A percentile compares a stretch with the other conserved stretches of the same genome.
Evolutionary conservation across 2,797 vertebrate species (phyloP).

Genomic region (Pangasius krempfi): DNA sequence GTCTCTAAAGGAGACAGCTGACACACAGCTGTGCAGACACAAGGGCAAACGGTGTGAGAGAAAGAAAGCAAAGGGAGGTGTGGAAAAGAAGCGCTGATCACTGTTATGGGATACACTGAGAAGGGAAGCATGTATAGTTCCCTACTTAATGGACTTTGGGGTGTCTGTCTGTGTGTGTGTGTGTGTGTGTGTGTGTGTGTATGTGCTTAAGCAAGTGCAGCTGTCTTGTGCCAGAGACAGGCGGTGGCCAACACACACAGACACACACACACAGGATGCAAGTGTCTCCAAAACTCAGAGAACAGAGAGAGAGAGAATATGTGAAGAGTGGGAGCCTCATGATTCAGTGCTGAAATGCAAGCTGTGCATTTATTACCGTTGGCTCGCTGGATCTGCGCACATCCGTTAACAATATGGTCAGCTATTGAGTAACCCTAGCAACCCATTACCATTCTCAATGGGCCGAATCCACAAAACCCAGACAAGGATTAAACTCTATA

Average conservation of each 20-base stretch:
- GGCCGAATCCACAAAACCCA: conserved; percentile 13
- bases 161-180: conserved; percentile 34
- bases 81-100: conserved; percentile 57
- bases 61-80: conserved; percentile 60
- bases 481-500: background rate
- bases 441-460: conserved; percentile 25
- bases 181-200: conserved; percentile 14
- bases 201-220: conserved; percentile 66
- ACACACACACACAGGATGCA: conserved; percentile 61
- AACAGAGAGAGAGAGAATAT: conserved; percentile 24
- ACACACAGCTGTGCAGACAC: conserved; percentile 77
- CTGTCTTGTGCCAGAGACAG: conserved; percentile 72
- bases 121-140: conserved; percentile 41
- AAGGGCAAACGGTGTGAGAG: conserved; percentile 54
- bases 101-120: conserved; percentile 39
- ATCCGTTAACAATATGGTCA: conserved; percentile 50
- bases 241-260: conserved; percentile 54
- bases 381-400: conserved; percentile 41
- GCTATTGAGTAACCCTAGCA: conserved; percentile 36
- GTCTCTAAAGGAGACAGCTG: conserved; percentile 72
- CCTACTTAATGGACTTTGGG: conserved; percentile 37
- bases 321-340: conserved; percentile 30
- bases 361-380: conserved; percentile 49
- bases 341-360: conserved; percentile 61
- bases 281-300: conserved; percentile 61